These are phyloP conservation scores for Cepaea hortensis DNA, from an alignment of 2,888 invertebrate species.

Conservation along the genomic window DNA sequence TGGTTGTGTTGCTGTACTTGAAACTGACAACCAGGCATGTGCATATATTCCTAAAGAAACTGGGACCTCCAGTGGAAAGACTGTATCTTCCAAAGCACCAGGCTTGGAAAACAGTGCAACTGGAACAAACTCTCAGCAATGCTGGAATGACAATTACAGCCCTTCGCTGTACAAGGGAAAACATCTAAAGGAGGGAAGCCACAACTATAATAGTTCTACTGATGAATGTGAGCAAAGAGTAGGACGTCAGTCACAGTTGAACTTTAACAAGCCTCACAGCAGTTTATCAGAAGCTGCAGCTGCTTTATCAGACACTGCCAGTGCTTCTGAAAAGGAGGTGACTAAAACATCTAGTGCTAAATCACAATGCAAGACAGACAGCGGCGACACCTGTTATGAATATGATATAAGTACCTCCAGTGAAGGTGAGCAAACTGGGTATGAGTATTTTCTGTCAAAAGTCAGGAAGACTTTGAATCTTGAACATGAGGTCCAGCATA, in stretches of 20 bases:
- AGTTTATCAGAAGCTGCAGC: not conserved
- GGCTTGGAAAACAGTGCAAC: not conserved
- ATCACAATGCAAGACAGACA: conserved; percentile 48
- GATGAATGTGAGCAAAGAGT: not conserved
- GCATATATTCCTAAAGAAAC: not conserved
- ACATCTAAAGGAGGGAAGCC: not conserved
- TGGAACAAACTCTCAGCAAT: not conserved
- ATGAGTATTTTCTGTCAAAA: conserved; percentile 54
- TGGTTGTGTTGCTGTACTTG: not conserved
- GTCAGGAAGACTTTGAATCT: conserved; percentile 52
- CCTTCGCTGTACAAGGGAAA: not conserved
- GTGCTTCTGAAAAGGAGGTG: not conserved
- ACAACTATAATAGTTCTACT: not conserved
- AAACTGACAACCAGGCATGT: not conserved
- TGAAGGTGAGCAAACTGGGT: conserved; percentile 54
- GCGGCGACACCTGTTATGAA: conserved; percentile 56
- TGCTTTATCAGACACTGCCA: not conserved
- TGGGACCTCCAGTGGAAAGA: not conserved
- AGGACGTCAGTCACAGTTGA: not conserved
- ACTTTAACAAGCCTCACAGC: not conserved
- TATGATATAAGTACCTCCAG: conserved; percentile 57
- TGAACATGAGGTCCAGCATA: conserved; percentile 48
- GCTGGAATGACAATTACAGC: not conserved
- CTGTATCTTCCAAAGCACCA: not conserved
- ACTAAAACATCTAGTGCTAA: not conserved